phyloP scores from a whole-genome alignment of 2,113 vertebrate genomes.

The Cettia cetti region DNA sequence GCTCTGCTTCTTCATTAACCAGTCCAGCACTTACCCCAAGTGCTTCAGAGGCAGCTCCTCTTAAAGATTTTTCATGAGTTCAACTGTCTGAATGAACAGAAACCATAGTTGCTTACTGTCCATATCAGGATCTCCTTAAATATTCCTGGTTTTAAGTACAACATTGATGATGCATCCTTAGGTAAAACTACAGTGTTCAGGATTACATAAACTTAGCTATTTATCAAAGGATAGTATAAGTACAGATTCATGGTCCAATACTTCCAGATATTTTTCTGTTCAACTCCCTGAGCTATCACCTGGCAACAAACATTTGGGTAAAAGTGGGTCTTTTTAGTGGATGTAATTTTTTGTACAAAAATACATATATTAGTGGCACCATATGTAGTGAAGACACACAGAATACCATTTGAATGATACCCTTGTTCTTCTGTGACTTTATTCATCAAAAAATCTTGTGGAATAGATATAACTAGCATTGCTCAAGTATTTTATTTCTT shows the following conservation, averaged over 20 bases:
- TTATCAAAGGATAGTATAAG: not conserved
- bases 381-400: not conserved
- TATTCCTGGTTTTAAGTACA: not conserved
- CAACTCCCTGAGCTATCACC: not conserved
- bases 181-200: not conserved
- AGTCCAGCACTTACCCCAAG: not conserved
- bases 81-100: not conserved
- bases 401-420: not conserved
- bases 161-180: not conserved
- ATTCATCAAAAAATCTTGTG: not conserved
- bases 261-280: not conserved
- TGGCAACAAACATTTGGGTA: not conserved
- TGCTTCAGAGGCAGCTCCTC: not conserved
- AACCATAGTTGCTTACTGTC: not conserved
- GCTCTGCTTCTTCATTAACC: not conserved
- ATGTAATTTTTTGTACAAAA: not conserved
- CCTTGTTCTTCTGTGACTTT: not conserved
- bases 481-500: not conserved
- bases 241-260: accelerated
- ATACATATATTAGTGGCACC: not conserved
- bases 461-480: not conserved
- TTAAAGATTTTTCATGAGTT: not conserved
- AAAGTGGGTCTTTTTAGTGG: not conserved
- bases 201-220: not conserved
- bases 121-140: not conserved